Evolutionary conservation across 1,140 invertebrate species (phyloP).

Genomic region (Ridgeia piscesae): DNA sequence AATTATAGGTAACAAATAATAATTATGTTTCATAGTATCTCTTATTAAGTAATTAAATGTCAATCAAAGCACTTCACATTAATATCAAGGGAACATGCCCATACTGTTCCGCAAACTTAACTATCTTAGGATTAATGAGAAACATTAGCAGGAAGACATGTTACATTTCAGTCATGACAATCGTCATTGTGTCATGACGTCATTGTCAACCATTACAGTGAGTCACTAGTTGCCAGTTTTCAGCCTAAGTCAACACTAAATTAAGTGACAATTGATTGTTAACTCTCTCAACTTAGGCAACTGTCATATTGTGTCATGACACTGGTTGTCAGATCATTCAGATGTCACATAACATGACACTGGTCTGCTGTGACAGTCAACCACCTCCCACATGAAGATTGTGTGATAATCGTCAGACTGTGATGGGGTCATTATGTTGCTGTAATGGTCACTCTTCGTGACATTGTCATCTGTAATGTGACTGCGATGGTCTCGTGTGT

Average conservation of each 20-base stretch:
- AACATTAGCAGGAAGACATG: background rate
- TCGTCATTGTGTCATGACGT: too few species aligned
- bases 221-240: too few species aligned
- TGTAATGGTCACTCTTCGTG: background rate
- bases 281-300: too few species aligned
- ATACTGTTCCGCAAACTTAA: background rate
- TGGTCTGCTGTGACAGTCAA: background rate
- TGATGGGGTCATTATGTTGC: background rate
- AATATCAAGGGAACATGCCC: too few species aligned
- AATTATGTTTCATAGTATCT: too few species aligned
- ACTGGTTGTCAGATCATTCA: background rate
- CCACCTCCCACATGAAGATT: background rate
- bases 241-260: too few species aligned
- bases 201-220: too few species aligned
- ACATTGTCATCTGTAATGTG: background rate
- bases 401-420: background rate
- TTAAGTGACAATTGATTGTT: too few species aligned
- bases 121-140: background rate
- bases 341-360: background rate
- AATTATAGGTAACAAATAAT: too few species aligned
- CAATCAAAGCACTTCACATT: too few species aligned
- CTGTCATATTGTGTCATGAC: background rate
- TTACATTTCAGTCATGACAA: background rate
- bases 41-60: too few species aligned
- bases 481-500: background rate